Evolutionary conservation across 2,797 vertebrate genomes (phyloP).

Genomic region (Nyctibius grandis): DNA sequence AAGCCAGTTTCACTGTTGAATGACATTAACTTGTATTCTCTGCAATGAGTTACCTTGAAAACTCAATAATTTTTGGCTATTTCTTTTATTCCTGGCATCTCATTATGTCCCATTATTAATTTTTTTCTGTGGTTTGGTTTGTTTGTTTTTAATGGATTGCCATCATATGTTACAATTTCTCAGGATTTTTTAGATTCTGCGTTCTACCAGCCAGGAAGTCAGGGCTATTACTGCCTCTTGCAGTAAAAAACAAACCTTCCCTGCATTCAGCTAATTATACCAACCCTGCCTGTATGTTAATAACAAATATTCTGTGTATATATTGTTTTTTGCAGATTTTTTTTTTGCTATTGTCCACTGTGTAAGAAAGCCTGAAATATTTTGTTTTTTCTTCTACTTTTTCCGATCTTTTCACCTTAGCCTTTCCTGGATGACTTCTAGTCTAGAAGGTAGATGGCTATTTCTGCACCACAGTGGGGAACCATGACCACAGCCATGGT

Average conservation of each 20-base stretch:
- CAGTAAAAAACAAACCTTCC: not conserved
- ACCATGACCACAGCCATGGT: not conserved
- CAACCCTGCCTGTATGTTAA: not conserved
- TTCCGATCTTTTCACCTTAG: not conserved
- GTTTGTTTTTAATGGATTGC: not conserved
- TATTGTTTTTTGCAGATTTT: not conserved
- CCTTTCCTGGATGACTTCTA: not conserved
- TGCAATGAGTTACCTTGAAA: not conserved
- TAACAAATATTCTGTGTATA: not conserved
- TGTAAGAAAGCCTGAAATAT: not conserved
- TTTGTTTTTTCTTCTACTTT: not conserved
- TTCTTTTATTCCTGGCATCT: not conserved
- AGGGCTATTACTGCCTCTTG: not conserved
- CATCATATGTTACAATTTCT: not conserved
- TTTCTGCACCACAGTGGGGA: not conserved
- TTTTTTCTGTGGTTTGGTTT: not conserved
- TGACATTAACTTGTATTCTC: not conserved
- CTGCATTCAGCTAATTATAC: not conserved
- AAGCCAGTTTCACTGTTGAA: not conserved
- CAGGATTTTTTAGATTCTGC: not conserved
- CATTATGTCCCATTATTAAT: not conserved
- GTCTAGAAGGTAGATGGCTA: not conserved
- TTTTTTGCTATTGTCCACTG: not conserved
- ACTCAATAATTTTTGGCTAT: not conserved
- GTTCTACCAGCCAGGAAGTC: not conserved